These are phyloP conservation scores for Heliconius erato DNA, from an alignment of 2,888 invertebrate species.

Conservation along the genomic window DNA sequence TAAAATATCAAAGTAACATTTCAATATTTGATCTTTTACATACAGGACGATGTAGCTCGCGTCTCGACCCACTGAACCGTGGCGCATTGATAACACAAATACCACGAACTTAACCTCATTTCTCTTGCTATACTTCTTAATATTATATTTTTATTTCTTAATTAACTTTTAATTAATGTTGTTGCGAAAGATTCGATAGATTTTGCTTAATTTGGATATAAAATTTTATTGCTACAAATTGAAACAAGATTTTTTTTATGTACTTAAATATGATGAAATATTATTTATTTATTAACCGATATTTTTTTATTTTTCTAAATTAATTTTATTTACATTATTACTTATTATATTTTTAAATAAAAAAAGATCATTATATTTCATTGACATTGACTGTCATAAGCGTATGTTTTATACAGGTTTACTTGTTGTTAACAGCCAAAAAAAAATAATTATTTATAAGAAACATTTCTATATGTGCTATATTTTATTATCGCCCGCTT, in stretches of 20 bases:
- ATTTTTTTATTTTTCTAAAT: no score
- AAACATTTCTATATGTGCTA: neutral
- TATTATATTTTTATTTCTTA: neutral
- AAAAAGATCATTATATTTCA: no score
- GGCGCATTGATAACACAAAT: slow-evolving; percentile 43
- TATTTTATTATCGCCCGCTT: no score
- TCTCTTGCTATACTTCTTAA: slow-evolving; percentile 27
- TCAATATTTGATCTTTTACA: slow-evolving; percentile 39
- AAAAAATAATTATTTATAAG: neutral
- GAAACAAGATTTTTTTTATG: neutral
- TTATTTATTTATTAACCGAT: neutral
- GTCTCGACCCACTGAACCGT: slow-evolving; percentile 44
- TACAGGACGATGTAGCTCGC: slow-evolving; percentile 12
- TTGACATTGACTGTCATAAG: no score
- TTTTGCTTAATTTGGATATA: neutral
- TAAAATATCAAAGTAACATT: slow-evolving; percentile 38
- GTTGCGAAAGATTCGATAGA: neutral
- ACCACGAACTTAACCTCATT: slow-evolving; percentile 50
- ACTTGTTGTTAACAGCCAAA: neutral
- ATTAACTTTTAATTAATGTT: neutral
- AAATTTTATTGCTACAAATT: neutral
- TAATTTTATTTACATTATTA: no score
- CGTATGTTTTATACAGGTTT: neutral
- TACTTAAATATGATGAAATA: neutral
- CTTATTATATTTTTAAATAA: no score